Evolutionary conservation across 2,888 invertebrate species (phyloP), one percentile per base, ranked within the genome.

Genomic region (Lymantria dispar): DNA sequence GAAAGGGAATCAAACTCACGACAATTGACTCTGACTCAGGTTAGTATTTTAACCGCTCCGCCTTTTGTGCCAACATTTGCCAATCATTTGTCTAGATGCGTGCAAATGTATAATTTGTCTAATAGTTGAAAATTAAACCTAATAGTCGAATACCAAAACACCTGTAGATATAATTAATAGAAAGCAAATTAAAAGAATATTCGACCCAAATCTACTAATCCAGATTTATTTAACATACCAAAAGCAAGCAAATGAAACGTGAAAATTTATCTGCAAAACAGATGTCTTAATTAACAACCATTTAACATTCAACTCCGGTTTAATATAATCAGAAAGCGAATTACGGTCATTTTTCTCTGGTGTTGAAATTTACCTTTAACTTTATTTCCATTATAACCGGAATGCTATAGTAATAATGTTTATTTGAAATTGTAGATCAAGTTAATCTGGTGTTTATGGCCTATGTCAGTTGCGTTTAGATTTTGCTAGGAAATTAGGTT

Each of bases 401-500:
- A 51, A 22, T 9, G 50, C 52, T 33, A 14, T 15, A 14, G 30
- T 22, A 36, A 36, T 37, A 15, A 7, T 12, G 11, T 31, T 7
- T 30, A 5, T 14, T 53, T 3, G 14, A 11, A 15, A 5, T 0
- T 7, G 30, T 7, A 43, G 58, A 1, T 49, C 45, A 43, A 42
- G 46, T 54, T 56, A 55, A 3, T 36, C 36, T 62, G 52, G 57
- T 54, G 53, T 49, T 58, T 54, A 43, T 50, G 56, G 50, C 48
- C 51, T 56, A 54, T 54, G 54, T 54, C 52, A 45, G 48, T 22
- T 42, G 7, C 48, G 52, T 54, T 56, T 54, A 55, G 43, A 56
- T 58, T 53, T 56, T 33, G 37, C 14, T 12, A 33, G 62, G 58
- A 70, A 83, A 81, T 74, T 72, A 54, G 84, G 84, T 84, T 79